Percentiles rank a stretch among this genome's conserved stretches.
Conservation (phyloP, 2,888 invertebrate species). For the Notocelia uddmanniana region DNA sequence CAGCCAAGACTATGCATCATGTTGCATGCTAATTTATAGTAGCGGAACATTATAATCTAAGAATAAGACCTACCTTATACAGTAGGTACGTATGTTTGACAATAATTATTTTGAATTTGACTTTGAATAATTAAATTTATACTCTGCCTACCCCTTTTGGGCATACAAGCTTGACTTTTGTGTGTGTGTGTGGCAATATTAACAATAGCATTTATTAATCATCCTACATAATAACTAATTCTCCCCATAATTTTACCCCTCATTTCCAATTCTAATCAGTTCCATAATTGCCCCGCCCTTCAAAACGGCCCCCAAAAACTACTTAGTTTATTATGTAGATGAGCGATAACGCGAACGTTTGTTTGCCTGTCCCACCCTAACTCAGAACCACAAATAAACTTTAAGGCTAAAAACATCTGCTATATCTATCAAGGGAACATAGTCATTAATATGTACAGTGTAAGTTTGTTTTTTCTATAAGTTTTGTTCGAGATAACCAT, state of each 20-base stretch:
- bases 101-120: too few relatives aligned
- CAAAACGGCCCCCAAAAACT: constrained; percentile 17
- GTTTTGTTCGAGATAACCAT: constrained; percentile 23
- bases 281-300: background rate
- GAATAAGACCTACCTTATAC: too few relatives aligned
- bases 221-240: constrained; percentile 22
- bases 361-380: constrained; percentile 19
- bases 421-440: background rate
- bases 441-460: background rate
- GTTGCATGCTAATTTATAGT: too few relatives aligned
- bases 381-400: constrained; percentile 27
- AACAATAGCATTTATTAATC: constrained; percentile 20
- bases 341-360: constrained; percentile 31
- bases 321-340: constrained; percentile 42
- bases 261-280: constrained; percentile 14
- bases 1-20: too few relatives aligned
- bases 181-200: too few relatives aligned
- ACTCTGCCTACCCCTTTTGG: too few relatives aligned
- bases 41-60: too few relatives aligned
- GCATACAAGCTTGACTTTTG: too few relatives aligned
- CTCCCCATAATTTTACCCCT: constrained; percentile 1
- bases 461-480: background rate
- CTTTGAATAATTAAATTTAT: too few relatives aligned
- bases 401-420: constrained; percentile 35
- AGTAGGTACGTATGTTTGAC: too few relatives aligned